Evolutionary conservation across 2,797 vertebrate species (phyloP), one percentile per base, ranked within the genome.

Genomic region (Columba guinea): DNA sequence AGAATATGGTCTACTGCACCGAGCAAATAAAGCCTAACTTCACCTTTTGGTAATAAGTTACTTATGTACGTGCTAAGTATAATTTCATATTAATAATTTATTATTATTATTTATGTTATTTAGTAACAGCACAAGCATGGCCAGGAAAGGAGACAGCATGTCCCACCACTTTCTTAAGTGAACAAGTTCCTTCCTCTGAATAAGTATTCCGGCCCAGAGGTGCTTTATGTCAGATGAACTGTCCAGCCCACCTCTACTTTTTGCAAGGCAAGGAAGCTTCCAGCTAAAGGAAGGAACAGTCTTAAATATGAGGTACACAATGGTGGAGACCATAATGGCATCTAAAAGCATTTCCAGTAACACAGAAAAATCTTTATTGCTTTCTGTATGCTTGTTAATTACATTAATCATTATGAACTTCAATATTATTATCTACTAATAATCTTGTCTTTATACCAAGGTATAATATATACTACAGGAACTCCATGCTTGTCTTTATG

Each of bases 331-430:
- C 58, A 59, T 96, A 95, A 96, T 94, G 91, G 90, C 79, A 96
- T 91, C 80, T 94, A 95, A 96, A 96, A 97, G 94, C 94, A 87
- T 94, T 96, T 96, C 90, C 95, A 95, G 90, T 87, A 95, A 96
- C 44, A 91, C 23, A 82, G 73, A 93, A 89, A 83, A 94, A 91
- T 77, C 89, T 96, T 97, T 96, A 97, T 92, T 91, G 74, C 89
- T 90, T 94, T 95, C 73, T 90, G 24, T 35, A 92, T 62, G 86
- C 68, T 92, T 94, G 48, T 91, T 97, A 97, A 97, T 96, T 96
- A 87, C 39, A 75, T 90, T 95, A 95, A 94, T 95, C 53, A 67
- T 41, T 2, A 95, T 89, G 68, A 96, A 90, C 65, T 93, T 86
- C 74, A 87, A 93, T 91, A 94, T 71, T 94, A 86, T 93, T 89